Evolutionary conservation across 2,113 vertebrate genomes (phyloP).

Genomic region (Glareola pratincola): DNA sequence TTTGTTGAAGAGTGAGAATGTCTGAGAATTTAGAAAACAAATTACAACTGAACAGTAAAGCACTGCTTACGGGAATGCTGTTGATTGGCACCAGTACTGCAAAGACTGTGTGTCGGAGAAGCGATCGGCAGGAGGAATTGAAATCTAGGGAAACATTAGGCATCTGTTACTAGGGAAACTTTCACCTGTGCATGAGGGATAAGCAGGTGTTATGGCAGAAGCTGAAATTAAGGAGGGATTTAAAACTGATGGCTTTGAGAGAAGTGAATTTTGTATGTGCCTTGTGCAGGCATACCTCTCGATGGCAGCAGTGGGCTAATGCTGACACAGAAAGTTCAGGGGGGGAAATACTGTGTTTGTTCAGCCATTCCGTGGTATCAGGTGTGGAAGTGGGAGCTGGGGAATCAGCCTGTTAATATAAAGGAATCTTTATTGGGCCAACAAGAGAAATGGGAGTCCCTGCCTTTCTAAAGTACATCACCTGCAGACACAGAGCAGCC

Average conservation of each 20-base stretch:
- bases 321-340: not conserved
- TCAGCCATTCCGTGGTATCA: not conserved
- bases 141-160: not conserved
- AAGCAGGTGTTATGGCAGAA: not conserved
- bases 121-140: not conserved
- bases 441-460: not conserved
- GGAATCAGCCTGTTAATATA: not conserved
- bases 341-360: not conserved
- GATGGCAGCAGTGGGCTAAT: not conserved
- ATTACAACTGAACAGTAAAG: not conserved
- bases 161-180: not conserved
- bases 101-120: not conserved
- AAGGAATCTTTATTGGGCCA: not conserved
- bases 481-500: not conserved
- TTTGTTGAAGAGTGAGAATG: not conserved
- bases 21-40: not conserved
- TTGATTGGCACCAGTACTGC: not conserved
- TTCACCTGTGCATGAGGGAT: not conserved
- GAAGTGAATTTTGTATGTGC: not conserved
- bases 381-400: not conserved
- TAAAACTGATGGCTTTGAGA: not conserved
- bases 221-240: not conserved
- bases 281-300: not conserved
- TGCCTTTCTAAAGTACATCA: too few species aligned
- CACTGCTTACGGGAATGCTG: not conserved